Percentiles rank a stretch among this genome's conserved stretches.
Conservation (phyloP, 2,797 vertebrate species). For the Parambassis ranga region DNA sequence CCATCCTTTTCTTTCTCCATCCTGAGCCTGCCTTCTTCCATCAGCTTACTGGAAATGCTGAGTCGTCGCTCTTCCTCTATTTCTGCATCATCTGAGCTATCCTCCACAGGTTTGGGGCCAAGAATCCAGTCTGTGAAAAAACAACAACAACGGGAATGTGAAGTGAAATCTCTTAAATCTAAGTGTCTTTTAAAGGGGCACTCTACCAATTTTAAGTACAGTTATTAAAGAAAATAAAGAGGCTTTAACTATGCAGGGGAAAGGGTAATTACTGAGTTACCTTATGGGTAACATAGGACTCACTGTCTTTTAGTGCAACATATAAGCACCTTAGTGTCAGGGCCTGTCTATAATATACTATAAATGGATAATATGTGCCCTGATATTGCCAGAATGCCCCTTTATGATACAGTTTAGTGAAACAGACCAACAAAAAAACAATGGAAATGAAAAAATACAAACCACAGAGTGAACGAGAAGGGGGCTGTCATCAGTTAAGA, state of each 20-base stretch:
- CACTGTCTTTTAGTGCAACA: no score
- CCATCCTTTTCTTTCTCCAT: constrained; percentile 46
- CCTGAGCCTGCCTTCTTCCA: constrained; percentile 20
- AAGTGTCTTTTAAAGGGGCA: not conserved
- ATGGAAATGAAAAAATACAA: no score
- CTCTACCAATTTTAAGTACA: not conserved
- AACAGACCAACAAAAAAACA: no score
- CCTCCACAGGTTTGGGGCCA: constrained; percentile 67
- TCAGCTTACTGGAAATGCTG: constrained; percentile 33
- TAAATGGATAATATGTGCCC: no score
- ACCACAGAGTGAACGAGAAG: constrained; percentile 13
- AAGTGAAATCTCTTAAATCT: not conserved
- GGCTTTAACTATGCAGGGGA: no score
- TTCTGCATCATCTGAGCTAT: constrained; percentile 47
- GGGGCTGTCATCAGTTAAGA: not conserved
- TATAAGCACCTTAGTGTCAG: no score
- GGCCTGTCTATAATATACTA: no score
- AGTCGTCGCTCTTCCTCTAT: constrained; percentile 31
- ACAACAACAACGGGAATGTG: not conserved
- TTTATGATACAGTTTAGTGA: not conserved
- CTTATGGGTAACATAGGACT: not conserved
- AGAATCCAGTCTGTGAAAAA: constrained; percentile 70
- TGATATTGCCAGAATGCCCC: not conserved
- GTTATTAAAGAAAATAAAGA: no score
- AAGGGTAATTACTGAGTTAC: no score